Base-by-base conservation (phyloP, 2,888 invertebrate species). In the Cataglyphis rosenhaueri region DNA sequence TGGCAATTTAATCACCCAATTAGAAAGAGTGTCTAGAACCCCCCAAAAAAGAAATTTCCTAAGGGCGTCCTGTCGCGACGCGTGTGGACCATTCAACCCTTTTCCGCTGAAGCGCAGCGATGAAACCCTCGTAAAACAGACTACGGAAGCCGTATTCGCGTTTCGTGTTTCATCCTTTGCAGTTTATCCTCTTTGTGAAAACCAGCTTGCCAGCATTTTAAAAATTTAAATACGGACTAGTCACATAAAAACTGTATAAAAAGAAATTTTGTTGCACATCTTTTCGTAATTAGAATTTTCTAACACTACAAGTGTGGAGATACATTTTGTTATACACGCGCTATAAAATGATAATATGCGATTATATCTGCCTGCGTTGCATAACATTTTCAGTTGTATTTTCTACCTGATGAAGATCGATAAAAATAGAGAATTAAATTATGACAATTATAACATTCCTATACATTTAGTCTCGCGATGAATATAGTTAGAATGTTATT, bases 1-100 rank as follows among this genome's bases (percentile, higher is more conserved):
- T 41, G 66, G 41, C 83, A 76, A 87, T 88, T 88, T 85, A 78
- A 88, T 88, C 87, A 79, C 85, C 81, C 84, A 79, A 88, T 88
- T 88, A 87, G 82, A 61, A 71, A 65, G 66, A 32, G 65, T 18
- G 82, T 74, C 79, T 71, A 61, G 71, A 35, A 65, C 32, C 55
- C 66, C 35, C 35, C 35, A 35, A 35, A 32, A 75, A 86, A 66
- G 84, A 82, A 82, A 73, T 38, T 44, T 82, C 84, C 76, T 52
- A 57, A 81, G 35, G 59, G 48, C 68, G 35, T 64, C 61, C 83
- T 71, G 2, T 25, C 66, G 88, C 76, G 88, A 85, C 84, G 83
- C 79, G 81, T 74, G 81, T 74, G 81, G 78, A 78, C 82, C 76
- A 64, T 66, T 66, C 71, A 66, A 84, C 71, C 41, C 59, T 44